Conservation (phyloP, 1,140 invertebrate species). For the Zaprionus camerounensis region DNA sequence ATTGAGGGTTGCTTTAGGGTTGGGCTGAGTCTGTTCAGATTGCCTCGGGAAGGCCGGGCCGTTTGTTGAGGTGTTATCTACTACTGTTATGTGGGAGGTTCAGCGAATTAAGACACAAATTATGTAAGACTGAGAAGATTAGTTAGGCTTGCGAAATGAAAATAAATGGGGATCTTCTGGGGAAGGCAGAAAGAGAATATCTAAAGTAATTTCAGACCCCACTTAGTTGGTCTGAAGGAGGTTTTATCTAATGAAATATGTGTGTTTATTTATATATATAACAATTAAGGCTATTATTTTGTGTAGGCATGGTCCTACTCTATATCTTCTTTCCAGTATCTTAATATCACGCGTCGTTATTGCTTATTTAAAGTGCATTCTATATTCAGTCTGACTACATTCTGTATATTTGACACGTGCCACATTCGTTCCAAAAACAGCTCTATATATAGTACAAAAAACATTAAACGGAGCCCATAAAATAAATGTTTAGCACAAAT, state of each 20-base stretch:
- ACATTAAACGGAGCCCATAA: constrained; percentile 21
- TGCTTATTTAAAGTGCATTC: background rate
- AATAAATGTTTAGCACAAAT: constrained; percentile 30
- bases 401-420: constrained; percentile 23
- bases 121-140: constrained; percentile 21
- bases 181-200: background rate
- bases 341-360: too few relatives aligned
- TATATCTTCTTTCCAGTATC: background rate
- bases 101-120: constrained; percentile 3
- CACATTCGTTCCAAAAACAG: background rate
- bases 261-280: too few relatives aligned
- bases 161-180: background rate
- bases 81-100: background rate
- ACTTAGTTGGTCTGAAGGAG: background rate
- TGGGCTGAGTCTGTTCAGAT: constrained; percentile 25
- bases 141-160: background rate
- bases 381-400: background rate
- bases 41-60: background rate
- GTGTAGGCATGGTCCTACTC: background rate
- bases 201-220: background rate
- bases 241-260: too few relatives aligned
- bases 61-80: constrained; percentile 27
- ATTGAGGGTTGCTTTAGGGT: constrained; percentile 27
- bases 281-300: too few relatives aligned
- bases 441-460: constrained; percentile 19